Base-by-base conservation (phyloP, 1,140 invertebrate species). In the Zaprionus camerounensis region DNA sequence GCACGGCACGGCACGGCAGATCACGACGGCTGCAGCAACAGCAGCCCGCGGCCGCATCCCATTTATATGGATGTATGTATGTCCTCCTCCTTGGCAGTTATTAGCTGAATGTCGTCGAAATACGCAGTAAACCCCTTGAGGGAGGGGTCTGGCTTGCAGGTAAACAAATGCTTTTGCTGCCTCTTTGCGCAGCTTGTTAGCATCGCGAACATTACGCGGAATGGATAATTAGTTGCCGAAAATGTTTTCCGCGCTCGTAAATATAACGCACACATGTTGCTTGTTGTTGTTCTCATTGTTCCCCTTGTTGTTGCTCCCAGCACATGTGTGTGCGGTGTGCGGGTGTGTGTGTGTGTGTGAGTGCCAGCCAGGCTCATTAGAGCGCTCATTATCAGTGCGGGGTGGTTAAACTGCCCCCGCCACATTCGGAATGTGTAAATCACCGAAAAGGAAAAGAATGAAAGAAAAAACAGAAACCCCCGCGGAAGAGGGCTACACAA, bases 211-310 rank as follows among this genome's bases (percentile, higher is more conserved):
- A 91, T 87, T 68, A 83, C 72, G 56, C 53, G 53, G 82, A 91
- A 90, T 86, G 85, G 90, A 91, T 91, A 91, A 91, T 91, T 91
- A 91, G 90, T 91, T 91, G 90, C 90, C 85, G 82, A 91, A 91
- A 87, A 91, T 90, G 86, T 90, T 82, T 91, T 90, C 78, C 56
- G 49, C 77, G 76, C 74, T 90, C 84, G 81, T 91, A 91, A 91
- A 91, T 90, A 91, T 79, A 75, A 85, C 80, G 70, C 84, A 86
- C 90, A 91, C 88, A 91, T 90, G 64, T 71, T 76, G 55, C 59
- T 44, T 70, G 38, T 59, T 63, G 58, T 74, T 68, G 41, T n/a
- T 46, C n/a, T 69, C 38, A 34, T 61, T 61, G 34, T 55, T 57
- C 26, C 22, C 34, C 24, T 36, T 63, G 22, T 70, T 61, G 65